Evolutionary conservation across 2,797 vertebrate genomes (phyloP).

Genomic region (Pseudotriccus pelzelni): DNA sequence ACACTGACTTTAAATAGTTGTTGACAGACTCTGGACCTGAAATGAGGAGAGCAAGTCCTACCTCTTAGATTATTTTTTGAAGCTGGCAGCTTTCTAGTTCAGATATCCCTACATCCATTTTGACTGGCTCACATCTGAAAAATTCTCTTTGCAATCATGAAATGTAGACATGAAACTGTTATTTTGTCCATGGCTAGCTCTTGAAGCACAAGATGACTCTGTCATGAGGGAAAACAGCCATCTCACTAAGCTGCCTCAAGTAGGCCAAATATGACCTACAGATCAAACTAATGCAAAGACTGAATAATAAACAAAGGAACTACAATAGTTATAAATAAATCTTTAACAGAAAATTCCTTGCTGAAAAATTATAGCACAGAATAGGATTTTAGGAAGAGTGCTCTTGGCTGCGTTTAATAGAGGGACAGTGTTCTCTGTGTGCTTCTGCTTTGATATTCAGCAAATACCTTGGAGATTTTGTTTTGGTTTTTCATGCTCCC

Average conservation of each 20-base stretch:
- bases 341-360: not conserved
- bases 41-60: not conserved
- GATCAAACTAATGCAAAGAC: not conserved
- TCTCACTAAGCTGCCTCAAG: not conserved
- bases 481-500: slow-evolving; percentile 49
- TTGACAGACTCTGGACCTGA: not conserved
- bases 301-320: not conserved
- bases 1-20: not conserved
- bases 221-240: not conserved
- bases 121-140: not conserved
- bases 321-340: not conserved
- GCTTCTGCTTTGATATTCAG: slow-evolving; percentile 53
- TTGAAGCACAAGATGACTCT: slow-evolving; percentile 19
- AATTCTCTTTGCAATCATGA: slow-evolving; percentile 2
- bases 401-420: not conserved
- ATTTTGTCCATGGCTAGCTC: not conserved
- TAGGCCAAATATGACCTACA: not conserved
- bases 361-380: not conserved
- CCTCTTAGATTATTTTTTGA: not conserved
- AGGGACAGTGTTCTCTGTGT: not conserved
- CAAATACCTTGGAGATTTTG: slow-evolving; percentile 48
- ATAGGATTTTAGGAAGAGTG: not conserved
- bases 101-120: not conserved
- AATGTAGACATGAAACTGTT: not conserved
- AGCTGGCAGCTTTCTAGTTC: not conserved